Percentiles rank a stretch among this genome's conserved stretches.
phyloP scores from a whole-genome alignment of 2,888 invertebrate species.

The Xylota sylvarum region DNA sequence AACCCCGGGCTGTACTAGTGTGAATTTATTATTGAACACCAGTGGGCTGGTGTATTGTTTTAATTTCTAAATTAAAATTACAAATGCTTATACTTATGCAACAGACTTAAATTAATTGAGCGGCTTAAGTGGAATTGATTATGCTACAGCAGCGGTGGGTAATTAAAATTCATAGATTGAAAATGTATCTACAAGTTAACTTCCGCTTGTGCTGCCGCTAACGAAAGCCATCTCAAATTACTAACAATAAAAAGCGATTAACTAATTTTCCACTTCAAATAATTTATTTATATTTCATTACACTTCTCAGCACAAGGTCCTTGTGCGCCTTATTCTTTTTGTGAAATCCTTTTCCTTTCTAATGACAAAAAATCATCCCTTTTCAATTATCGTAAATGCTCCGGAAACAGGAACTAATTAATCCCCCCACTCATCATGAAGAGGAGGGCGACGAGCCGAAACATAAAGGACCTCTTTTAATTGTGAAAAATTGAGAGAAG shows the following conservation, averaged over 20 bases:
- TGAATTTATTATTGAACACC: background rate
- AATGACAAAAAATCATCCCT: constrained; percentile 19
- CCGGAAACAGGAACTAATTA: constrained; percentile 63
- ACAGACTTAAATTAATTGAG: background rate
- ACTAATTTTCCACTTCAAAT: constrained; percentile 38
- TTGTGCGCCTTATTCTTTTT: background rate
- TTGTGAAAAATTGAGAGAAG: constrained; percentile 13
- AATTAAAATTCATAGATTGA: constrained; percentile 5
- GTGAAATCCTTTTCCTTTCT: constrained; percentile 13
- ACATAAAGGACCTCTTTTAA: constrained; percentile 33
- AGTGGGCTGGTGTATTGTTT: background rate
- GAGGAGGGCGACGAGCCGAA: background rate
- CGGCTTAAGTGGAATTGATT: background rate
- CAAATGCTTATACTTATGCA: background rate
- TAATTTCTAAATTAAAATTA: background rate
- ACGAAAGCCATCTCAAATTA: background rate
- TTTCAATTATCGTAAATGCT: constrained; percentile 61
- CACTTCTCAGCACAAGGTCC: background rate
- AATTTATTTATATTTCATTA: constrained; percentile 33
- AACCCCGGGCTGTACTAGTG: background rate
- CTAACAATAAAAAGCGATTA: constrained; percentile 19
- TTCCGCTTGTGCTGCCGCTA: background rate
- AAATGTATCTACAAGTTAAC: background rate
- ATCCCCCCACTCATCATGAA: constrained; percentile 38
- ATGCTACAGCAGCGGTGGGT: background rate